Evolutionary conservation across 2,888 invertebrate genomes (phyloP), one percentile per base, ranked within the genome.

Genomic region (Choreutis nemorana): DNA sequence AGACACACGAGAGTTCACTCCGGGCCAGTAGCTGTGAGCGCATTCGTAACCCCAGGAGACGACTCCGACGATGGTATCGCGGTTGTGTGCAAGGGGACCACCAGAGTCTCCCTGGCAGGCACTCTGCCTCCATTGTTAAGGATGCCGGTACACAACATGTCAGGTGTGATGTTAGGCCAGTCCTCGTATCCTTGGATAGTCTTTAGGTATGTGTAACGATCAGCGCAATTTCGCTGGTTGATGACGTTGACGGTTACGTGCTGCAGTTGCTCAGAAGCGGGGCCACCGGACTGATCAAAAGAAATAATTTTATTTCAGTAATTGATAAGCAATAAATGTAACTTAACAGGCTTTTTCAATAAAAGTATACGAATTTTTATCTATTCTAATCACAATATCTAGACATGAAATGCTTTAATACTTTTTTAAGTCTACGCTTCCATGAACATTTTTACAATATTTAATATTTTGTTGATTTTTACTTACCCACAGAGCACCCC

Each of bases 101-200:
- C 68, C 70, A 13, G 57, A 55, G 40, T 65, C 70, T 2, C 61
- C 63, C 30, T 50, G 51, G 48, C 70, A 70, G 46, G 63, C 61
- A 35, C 68, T 14, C 66, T 61, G 15, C 67, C 67, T 3, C 66
- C 64, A 1, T 60, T 55, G 28, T 58, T 53, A 23, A 64, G 40
- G 51, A 50, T 55, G 2, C 64, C 67, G 6, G 61, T 48, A 42
- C 67, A 68, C 33, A 66, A 15, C 63, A 64, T 61, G 41, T 59
- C 57, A 30, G 51, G 48, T 3, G 55, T 58, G 15, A 63, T 29
- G 2, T 32, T 32, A 3, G 13, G 15, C 1, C 48, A 37, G 2
- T 45, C 3, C 2, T 37, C 37, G n/a, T n/a, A n/a, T n/a, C n/a
- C n/a, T n/a, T n/a, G n/a, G n/a, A n/a, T n/a, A n/a, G n/a, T n/a